phyloP scores from a whole-genome alignment of 2,888 invertebrate species.

The Lasioglossum figueresi region DNA sequence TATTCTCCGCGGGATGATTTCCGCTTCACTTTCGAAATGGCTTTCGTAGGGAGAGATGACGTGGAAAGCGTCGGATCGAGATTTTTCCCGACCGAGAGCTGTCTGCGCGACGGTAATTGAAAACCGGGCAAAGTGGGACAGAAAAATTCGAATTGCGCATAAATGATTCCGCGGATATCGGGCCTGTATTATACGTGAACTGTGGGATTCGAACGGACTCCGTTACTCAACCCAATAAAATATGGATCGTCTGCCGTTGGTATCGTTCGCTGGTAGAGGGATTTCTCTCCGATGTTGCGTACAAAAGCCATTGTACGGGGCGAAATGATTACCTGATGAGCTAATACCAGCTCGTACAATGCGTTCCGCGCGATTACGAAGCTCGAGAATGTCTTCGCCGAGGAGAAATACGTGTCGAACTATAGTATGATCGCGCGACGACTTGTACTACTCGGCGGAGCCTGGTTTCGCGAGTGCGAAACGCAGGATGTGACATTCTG shows the following conservation, averaged over 20 bases:
- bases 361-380: neutral
- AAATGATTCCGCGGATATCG: neutral
- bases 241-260: slow-evolving; percentile 10
- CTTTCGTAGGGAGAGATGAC: neutral
- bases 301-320: neutral
- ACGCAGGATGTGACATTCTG: neutral
- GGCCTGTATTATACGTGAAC: neutral
- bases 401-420: neutral
- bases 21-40: neutral
- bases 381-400: slow-evolving; percentile 5
- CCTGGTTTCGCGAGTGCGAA: neutral
- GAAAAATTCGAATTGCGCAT: slow-evolving; percentile 3
- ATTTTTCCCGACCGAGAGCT: neutral
- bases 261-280: neutral
- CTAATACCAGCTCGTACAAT: neutral
- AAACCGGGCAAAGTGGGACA: neutral
- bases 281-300: neutral
- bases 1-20: neutral
- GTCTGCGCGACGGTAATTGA: neutral
- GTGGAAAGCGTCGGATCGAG: neutral
- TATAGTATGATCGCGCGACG: neutral
- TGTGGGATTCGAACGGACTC: slow-evolving; percentile 5
- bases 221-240: slow-evolving; percentile 20
- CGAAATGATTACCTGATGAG: slow-evolving; percentile 4
- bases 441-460: neutral